A percentile compares a stretch with the other conserved stretches of the same genome.
These are phyloP conservation scores for Serinus canaria DNA, from an alignment of 2,113 vertebrate genomes.

Conservation along the genomic window DNA sequence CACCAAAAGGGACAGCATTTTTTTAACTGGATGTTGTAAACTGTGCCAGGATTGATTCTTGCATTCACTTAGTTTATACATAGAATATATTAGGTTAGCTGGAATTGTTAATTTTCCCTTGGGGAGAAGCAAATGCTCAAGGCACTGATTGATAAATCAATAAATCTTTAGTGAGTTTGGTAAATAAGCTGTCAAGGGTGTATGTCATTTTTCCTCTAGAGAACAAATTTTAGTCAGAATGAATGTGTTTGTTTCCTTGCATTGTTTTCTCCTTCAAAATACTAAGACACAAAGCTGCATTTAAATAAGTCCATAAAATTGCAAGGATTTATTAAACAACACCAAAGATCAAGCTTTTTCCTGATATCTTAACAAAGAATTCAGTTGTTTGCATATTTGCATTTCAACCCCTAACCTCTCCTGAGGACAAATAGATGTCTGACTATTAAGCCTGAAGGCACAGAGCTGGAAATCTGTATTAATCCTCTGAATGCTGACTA, in stretches of 20 bases:
- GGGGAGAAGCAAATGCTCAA: conserved; percentile 80
- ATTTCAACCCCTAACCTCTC: conserved; percentile 80
- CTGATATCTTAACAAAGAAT: conserved; percentile 71
- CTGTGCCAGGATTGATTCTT: conserved; percentile 71
- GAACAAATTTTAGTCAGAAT: conserved; percentile 74
- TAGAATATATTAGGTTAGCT: conserved; percentile 80
- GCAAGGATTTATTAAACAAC: conserved; percentile 65
- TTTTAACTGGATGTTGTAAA: conserved; percentile 58
- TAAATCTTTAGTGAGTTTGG: conserved; percentile 94
- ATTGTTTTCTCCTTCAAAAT: conserved; percentile 70
- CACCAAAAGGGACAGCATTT: conserved; percentile 50
- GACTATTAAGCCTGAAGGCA: conserved; percentile 70
- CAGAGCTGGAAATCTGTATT: conserved; percentile 74
- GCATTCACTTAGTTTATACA: conserved; percentile 70
- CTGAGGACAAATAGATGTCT: conserved; percentile 80
- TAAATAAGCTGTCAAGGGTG: conserved; percentile 92
- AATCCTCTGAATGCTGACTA: conserved; percentile 82
- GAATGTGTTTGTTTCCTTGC: conserved; percentile 61
- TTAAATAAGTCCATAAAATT: conserved; percentile 71
- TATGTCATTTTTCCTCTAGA: conserved; percentile 80
- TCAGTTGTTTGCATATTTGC: conserved; percentile 76
- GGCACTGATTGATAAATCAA: conserved; percentile 96
- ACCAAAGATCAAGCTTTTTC: conserved; percentile 67
- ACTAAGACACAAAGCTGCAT: conserved; percentile 55
- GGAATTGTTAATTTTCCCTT: conserved; percentile 84